phyloP scores from a whole-genome alignment of 2,888 invertebrate genomes.

The Lasioglossum oenotherae region DNA sequence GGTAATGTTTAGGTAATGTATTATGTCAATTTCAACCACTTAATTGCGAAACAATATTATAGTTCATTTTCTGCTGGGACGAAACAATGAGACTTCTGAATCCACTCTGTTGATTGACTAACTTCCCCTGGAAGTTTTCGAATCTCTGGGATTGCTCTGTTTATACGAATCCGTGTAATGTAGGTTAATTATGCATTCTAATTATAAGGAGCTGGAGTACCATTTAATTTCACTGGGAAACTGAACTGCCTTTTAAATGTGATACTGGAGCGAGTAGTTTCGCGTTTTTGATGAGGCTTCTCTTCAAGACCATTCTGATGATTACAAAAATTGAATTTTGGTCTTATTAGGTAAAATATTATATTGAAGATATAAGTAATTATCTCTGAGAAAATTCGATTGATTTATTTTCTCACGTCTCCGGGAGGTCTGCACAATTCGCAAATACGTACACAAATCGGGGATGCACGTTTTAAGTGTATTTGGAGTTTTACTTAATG shows the following conservation, averaged over 20 bases:
- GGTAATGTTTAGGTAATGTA: conserved; percentile 7
- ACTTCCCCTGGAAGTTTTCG: neutral
- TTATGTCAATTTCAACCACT: conserved; percentile 2
- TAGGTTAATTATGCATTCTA: neutral
- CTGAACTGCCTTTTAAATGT: neutral
- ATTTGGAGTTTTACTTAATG: conserved; percentile 44
- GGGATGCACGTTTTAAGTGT: neutral
- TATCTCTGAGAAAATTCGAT: neutral
- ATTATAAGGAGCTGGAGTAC: neutral
- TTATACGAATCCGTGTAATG: neutral
- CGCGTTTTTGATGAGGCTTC: neutral
- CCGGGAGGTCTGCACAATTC: neutral
- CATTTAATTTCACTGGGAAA: neutral
- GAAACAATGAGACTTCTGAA: neutral
- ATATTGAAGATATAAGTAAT: no score
- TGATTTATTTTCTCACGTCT: neutral
- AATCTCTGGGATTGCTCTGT: neutral
- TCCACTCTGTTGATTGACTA: neutral
- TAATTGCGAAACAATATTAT: conserved; percentile 4
- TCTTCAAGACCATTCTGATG: neutral
- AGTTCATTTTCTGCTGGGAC: neutral
- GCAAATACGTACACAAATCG: neutral
- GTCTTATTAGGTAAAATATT: no score
- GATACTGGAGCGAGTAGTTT: neutral
- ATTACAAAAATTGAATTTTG: neutral